A percentile compares a stretch with the other conserved stretches of the same genome.
These are phyloP conservation scores for Pampus argenteus DNA, from an alignment of 2,797 vertebrate genomes.

Conservation along the genomic window DNA sequence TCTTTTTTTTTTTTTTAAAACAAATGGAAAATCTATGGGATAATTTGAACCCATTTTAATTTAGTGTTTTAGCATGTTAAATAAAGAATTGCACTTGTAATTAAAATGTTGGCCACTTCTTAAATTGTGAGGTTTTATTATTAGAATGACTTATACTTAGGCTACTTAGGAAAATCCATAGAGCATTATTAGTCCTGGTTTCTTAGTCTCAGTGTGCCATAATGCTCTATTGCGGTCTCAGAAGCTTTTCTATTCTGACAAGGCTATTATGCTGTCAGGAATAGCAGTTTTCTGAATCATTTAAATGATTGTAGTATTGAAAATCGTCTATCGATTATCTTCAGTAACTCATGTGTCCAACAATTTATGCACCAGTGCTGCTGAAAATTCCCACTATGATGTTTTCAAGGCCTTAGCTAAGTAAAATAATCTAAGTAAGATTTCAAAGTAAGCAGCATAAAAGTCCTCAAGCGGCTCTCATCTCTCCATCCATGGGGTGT, in stretches of 20 bases:
- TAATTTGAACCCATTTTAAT: background rate
- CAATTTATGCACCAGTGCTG: slow-evolving; percentile 20
- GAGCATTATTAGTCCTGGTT: background rate
- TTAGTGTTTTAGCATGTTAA: background rate
- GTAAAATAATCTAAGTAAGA: too few species aligned
- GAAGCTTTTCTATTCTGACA: background rate
- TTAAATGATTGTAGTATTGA: slow-evolving; percentile 7
- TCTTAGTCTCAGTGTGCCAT: background rate
- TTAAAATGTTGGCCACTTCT: too few species aligned
- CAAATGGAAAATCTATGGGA: background rate
- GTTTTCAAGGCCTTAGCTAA: slow-evolving; percentile 66
- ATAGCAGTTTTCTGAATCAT: background rate
- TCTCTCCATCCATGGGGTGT: slow-evolving; percentile 52
- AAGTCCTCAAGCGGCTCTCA: slow-evolving; percentile 49
- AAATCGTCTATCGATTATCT: slow-evolving; percentile 13
- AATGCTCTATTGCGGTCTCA: background rate
- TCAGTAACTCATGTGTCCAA: slow-evolving; percentile 2
- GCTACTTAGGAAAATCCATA: background rate
- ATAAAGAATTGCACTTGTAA: background rate
- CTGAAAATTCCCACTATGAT: slow-evolving; percentile 21
- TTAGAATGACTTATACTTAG: too few species aligned
- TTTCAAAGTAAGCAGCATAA: slow-evolving; percentile 52
- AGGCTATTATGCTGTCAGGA: background rate
- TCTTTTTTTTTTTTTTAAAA: background rate
- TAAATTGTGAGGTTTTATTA: too few species aligned